Evolutionary conservation across 2,797 vertebrate species (phyloP).

Genomic region (Notolepis coatsorum): DNA sequence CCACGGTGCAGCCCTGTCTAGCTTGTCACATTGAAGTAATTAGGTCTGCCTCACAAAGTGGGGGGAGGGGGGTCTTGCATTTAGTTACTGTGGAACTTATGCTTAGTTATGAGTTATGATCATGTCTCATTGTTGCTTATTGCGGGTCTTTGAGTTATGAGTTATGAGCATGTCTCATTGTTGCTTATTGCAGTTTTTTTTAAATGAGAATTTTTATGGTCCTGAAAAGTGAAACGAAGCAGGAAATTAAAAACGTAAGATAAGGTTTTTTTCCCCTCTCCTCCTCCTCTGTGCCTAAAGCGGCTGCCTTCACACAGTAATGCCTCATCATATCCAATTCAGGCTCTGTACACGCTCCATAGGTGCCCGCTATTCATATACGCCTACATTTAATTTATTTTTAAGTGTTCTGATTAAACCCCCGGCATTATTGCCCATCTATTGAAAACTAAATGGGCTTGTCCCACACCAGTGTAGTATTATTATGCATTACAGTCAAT

Average conservation of each 20-base stretch:
- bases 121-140: constrained; percentile 28
- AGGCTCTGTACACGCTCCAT: constrained; percentile 25
- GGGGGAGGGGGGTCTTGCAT: neutral
- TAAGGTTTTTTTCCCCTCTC: constrained; percentile 58
- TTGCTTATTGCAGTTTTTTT: constrained; percentile 69
- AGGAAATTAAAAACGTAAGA: constrained; percentile 82
- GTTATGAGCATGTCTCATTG: constrained; percentile 69
- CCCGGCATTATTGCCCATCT: neutral
- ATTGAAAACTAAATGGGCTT: constrained; percentile 19
- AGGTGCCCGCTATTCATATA: constrained; percentile 47
- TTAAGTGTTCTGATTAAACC: constrained; percentile 40
- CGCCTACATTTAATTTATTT: constrained; percentile 38
- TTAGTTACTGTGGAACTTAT: constrained; percentile 49
- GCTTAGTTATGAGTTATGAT: constrained; percentile 51
- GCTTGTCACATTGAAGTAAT: constrained; percentile 60
- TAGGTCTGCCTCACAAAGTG: constrained; percentile 24
- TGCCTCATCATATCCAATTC: constrained; percentile 38
- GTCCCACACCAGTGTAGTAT: constrained; percentile 3
- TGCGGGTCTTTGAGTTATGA: too few species aligned
- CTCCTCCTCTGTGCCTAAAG: constrained; percentile 41
- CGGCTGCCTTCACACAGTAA: constrained; percentile 48
- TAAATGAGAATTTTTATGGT: constrained; percentile 74
- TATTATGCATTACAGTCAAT: constrained; percentile 38
- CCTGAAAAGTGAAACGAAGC: constrained; percentile 79
- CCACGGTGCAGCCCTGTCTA: constrained; percentile 29